These are phyloP conservation scores for Anoplolepis gracilipes DNA, from an alignment of 1,140 invertebrate genomes.

Conservation along the genomic window DNA sequence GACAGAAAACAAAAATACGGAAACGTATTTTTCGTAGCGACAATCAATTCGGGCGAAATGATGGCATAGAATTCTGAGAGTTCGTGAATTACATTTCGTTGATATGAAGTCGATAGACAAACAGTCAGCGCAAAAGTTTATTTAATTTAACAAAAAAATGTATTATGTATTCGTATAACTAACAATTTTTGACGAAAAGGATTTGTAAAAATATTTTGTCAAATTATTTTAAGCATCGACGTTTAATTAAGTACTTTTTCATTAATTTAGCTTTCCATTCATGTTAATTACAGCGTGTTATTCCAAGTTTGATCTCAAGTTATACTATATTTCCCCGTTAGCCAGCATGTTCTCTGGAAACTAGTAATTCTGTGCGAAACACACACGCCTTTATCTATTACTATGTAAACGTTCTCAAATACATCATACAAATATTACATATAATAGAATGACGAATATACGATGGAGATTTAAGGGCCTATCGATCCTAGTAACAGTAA, in stretches of 20 bases:
- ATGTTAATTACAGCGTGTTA: conserved; percentile 7
- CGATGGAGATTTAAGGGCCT: background rate
- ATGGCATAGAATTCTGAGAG: background rate
- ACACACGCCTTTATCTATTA: background rate
- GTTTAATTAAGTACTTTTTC: background rate
- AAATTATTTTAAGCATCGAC: background rate
- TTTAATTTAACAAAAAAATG: background rate
- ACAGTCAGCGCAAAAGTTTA: background rate
- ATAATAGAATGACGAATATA: background rate
- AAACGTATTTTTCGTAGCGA: conserved; percentile 1
- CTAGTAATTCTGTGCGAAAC: conserved; percentile 20
- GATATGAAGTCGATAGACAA: background rate
- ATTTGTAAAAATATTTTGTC: background rate
- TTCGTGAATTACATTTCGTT: background rate
- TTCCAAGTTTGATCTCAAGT: background rate
- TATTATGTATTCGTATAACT: background rate
- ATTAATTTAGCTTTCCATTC: background rate
- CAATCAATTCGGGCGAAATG: background rate
- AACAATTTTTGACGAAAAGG: background rate
- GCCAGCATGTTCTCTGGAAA: conserved; percentile 17
- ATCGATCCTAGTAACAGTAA: conserved; percentile 5
- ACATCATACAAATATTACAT: background rate
- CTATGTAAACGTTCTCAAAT: conserved; percentile 1
- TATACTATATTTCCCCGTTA: conserved; percentile 19
- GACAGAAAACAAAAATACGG: background rate